Percentiles rank a stretch among this genome's conserved stretches.
phyloP scores from a whole-genome alignment of 2,113 vertebrate genomes.

The Actinemys pallida region DNA sequence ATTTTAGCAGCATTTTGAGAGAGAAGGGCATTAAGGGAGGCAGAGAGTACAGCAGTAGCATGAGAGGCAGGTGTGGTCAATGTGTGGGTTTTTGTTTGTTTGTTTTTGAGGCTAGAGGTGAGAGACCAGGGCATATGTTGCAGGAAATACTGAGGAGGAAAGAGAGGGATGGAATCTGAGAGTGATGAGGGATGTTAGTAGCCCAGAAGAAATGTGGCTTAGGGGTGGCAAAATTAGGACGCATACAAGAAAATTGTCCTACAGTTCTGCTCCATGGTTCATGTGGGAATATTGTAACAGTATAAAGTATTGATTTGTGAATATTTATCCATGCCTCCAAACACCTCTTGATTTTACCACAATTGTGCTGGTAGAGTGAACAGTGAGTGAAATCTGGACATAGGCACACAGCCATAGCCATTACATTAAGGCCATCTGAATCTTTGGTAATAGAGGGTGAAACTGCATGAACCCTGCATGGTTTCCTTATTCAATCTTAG shows the following conservation, averaged over 20 bases:
- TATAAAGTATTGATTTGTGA: not conserved
- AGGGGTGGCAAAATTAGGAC: not conserved
- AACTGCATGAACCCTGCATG: not conserved
- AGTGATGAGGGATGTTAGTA: not conserved
- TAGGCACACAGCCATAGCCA: not conserved
- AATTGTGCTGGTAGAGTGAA: not conserved
- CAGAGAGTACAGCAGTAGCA: not conserved
- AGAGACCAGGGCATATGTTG: not conserved
- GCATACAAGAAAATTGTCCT: not conserved
- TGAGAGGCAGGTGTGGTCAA: not conserved
- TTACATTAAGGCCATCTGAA: not conserved
- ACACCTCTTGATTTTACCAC: not conserved
- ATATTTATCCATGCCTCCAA: not conserved
- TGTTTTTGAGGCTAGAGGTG: not conserved
- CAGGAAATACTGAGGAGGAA: not conserved
- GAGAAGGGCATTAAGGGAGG: not conserved
- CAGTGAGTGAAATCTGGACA: not conserved
- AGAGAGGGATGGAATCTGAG: not conserved
- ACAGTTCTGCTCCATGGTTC: not conserved
- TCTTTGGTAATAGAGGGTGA: not conserved
- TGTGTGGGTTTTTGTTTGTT: not conserved
- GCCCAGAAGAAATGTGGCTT: not conserved
- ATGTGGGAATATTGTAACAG: not conserved
- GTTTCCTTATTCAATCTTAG: not conserved
- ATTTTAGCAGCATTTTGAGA: not conserved